Evolutionary conservation across 2,888 invertebrate genomes (phyloP).

Genomic region (Trichopoda pennipes): DNA sequence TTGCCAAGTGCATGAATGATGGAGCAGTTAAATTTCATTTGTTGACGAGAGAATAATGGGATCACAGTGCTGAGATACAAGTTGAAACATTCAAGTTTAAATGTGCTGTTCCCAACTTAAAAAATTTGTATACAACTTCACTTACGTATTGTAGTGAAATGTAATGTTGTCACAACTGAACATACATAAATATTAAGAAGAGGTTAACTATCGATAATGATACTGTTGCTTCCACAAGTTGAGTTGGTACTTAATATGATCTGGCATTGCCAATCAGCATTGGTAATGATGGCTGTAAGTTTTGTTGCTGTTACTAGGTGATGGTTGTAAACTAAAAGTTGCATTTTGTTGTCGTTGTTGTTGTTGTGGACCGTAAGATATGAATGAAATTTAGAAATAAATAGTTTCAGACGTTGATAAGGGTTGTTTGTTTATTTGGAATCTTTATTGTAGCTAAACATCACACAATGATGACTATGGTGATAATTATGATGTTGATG

Average conservation of each 20-base stretch:
- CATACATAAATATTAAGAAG: not conserved
- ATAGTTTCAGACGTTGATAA: not conserved
- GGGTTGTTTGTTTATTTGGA: not conserved
- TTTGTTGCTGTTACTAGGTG: not conserved
- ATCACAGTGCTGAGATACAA: no score
- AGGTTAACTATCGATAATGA: not conserved
- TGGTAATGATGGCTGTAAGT: not conserved
- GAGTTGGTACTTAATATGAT: not conserved
- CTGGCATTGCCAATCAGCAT: not conserved
- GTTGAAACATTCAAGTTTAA: no score
- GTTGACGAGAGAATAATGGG: no score
- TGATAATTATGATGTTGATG: not conserved
- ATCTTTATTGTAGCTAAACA: not conserved
- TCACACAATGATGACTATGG: not conserved
- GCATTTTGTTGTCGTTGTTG: constrained; percentile 1
- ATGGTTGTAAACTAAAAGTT: not conserved
- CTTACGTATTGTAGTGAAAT: no score
- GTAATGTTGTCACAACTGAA: no score
- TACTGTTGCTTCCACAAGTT: not conserved
- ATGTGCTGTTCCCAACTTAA: no score
- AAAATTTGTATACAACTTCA: no score
- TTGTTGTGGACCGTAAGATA: constrained; percentile 2
- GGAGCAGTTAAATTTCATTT: no score
- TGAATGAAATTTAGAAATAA: not conserved
- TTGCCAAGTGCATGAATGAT: no score